Base-by-base conservation (phyloP, 2,113 vertebrate genomes). In the Stegastes partitus region DNA sequence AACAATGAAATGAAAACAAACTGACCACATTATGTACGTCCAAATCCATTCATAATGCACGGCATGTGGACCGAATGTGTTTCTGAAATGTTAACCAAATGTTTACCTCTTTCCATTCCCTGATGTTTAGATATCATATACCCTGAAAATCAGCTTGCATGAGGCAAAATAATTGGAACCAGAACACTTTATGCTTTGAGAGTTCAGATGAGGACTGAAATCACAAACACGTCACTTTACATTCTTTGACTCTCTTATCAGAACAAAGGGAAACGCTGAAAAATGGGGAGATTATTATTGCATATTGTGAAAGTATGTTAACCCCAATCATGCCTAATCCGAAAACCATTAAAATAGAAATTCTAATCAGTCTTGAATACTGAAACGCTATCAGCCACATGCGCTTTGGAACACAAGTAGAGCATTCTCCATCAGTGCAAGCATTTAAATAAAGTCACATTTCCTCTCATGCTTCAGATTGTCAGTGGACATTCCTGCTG, bases 71-170 rank as follows among this genome's bases (percentile, higher is more conserved):
- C 18, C 15, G 34, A 12, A 59, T 16, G 6, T 42, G 50, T 58
- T 74, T 74, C 65, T 47, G 47, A 66, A 63, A 66, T 77, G 81
- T 87, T 87, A 79, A 77, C 68, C 49, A 65, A 81, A 74, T 39
- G 2, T 22, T 55, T 34, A 34, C 21, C 23, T 73, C 34, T 62
- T 64, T 81, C 70, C 66, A 37, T 72, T 68, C 61, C n/a, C 58
- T 15, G 0, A 23, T 86, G 83, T 82, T 90, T 79, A 70, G 53
- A 68, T 55, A 78, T 89, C 69, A 18, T 58, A 53, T 66, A 50
- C 10, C 37, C 67, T 37, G 21, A 16, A 47, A 68, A 54, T 83
- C 25, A n/a, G 62, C 39, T 54, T 22, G 65, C 64, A 47, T 28
- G 56, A 77, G 62, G 57, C 1, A 18, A 69, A 63, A 45, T 83